phyloP scores from a whole-genome alignment of 2,113 vertebrate genomes.

The Xenopus borealis region DNA sequence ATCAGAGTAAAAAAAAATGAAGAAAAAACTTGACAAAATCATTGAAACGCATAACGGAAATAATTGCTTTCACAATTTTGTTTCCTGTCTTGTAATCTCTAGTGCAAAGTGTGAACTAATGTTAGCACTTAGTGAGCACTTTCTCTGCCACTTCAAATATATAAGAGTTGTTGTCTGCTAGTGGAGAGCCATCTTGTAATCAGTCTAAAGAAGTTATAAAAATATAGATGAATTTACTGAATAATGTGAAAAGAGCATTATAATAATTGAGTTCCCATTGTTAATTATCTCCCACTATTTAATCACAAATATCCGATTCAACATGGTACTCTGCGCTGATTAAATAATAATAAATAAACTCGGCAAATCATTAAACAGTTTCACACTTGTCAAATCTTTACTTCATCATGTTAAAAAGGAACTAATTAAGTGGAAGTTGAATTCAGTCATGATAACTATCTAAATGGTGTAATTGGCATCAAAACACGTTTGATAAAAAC shows the following conservation, averaged over 20 bases:
- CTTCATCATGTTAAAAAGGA: not conserved
- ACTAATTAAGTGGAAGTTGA: not conserved
- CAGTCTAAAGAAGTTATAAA: constrained; percentile 53
- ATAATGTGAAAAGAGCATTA: constrained; percentile 49
- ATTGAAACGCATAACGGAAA: constrained; percentile 64
- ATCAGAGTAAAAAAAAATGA: constrained; percentile 50
- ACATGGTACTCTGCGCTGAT: not conserved
- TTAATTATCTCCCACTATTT: constrained; percentile 23
- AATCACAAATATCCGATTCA: constrained; percentile 13
- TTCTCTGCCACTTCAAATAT: constrained; percentile 47
- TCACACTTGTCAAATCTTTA: not conserved
- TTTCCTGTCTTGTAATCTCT: constrained; percentile 58
- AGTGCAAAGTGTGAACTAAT: constrained; percentile 51
- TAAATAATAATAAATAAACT: not conserved
- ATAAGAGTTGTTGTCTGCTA: constrained; percentile 48
- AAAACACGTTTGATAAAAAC: too few relatives aligned
- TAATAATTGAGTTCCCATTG: constrained; percentile 24
- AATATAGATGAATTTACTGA: constrained; percentile 55
- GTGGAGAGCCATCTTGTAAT: constrained; percentile 46
- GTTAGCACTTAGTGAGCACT: constrained; percentile 40
- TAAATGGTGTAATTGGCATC: too few relatives aligned
- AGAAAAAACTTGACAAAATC: constrained; percentile 52
- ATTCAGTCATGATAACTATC: too few relatives aligned
- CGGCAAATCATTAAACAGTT: not conserved
- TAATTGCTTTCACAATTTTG: constrained; percentile 68